These are phyloP conservation scores for Xenopus laevis DNA, from an alignment of 2,113 vertebrate species.

Conservation along the genomic window DNA sequence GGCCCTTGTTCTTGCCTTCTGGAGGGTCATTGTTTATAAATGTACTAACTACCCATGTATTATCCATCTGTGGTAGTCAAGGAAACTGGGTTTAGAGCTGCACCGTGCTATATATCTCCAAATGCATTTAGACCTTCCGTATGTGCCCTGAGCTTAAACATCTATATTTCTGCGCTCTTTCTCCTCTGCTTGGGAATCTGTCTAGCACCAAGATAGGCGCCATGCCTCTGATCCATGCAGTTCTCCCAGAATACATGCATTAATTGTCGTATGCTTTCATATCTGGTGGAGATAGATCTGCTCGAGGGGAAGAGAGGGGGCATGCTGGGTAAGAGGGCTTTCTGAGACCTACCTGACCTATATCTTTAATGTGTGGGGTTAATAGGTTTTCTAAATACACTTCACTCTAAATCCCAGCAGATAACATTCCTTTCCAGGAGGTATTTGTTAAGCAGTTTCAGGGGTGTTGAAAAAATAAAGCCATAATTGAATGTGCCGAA, in stretches of 20 bases:
- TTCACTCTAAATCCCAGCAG: neutral
- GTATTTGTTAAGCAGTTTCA: neutral
- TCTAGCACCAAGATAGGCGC: neutral
- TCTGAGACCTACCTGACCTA: neutral
- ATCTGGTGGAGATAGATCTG: neutral
- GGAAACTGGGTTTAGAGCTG: slow-evolving; percentile 22
- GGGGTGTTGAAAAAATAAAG: slow-evolving; percentile 2
- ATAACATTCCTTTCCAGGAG: neutral
- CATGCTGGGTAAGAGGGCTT: neutral
- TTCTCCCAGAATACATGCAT: neutral
- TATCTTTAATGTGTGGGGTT: neutral
- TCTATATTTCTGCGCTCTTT: neutral
- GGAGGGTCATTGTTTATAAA: slow-evolving; percentile 19
- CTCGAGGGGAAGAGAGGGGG: neutral
- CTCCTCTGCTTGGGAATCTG: neutral
- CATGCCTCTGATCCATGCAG: neutral
- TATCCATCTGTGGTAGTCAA: neutral
- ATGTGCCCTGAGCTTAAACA: neutral
- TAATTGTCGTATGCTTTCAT: neutral
- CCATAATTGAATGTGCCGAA: slow-evolving; percentile 22
- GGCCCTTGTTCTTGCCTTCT: neutral
- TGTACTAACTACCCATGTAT: slow-evolving; percentile 29
- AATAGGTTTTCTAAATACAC: neutral
- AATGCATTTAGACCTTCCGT: slow-evolving; percentile 7
- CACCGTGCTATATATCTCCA: slow-evolving; percentile 4